Percentiles rank a stretch among this genome's conserved stretches.
Evolutionary conservation across 2,113 vertebrate species (phyloP).

Genomic region (Pedionomus torquatus): DNA sequence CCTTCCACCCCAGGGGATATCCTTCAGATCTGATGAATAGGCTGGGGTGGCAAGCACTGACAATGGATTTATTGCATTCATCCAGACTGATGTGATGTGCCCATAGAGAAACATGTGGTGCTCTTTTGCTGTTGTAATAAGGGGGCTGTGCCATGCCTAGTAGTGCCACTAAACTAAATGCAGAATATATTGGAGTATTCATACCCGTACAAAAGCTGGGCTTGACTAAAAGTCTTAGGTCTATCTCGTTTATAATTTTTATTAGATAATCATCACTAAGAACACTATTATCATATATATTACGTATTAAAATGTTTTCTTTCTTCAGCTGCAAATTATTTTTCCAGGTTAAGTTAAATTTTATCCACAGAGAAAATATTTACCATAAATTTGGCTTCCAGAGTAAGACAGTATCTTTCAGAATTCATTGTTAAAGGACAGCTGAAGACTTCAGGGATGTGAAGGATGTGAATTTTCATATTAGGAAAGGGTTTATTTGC

Average conservation of each 20-base stretch:
- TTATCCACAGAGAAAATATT: not conserved
- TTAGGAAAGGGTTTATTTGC: not conserved
- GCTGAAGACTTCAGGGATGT: not conserved
- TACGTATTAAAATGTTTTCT: not conserved
- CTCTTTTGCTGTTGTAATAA: not conserved
- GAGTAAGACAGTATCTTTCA: not conserved
- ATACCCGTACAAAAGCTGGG: not conserved
- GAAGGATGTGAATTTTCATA: not conserved
- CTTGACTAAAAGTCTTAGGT: not conserved
- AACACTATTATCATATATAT: not conserved
- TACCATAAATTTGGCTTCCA: not conserved
- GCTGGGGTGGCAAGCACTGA: not conserved
- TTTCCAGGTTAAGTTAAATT: not conserved
- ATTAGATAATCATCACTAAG: not conserved
- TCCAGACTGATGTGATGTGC: not conserved
- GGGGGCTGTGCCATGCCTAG: not conserved
- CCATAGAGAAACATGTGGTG: fast-evolving
- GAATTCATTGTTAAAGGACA: not conserved
- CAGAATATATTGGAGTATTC: not conserved
- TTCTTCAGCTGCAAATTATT: not conserved
- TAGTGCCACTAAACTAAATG: not conserved
- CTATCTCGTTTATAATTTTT: not conserved
- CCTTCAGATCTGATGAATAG: not conserved
- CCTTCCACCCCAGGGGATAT: too few relatives aligned
- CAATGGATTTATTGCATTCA: not conserved